Evolutionary conservation across 2,888 invertebrate species (phyloP).

Genomic region (Eilema caniola): DNA sequence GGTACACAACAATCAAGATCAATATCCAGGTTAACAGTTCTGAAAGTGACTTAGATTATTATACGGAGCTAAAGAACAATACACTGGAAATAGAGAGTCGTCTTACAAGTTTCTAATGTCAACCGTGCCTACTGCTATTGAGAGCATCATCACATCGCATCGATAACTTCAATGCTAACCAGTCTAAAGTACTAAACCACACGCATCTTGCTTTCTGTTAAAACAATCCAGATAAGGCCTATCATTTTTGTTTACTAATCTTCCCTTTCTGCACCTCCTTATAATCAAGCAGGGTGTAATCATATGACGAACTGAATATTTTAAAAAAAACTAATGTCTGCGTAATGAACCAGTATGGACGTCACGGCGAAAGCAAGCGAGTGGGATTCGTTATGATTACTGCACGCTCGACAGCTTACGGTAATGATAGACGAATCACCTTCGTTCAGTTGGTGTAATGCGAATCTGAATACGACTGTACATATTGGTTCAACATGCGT

Average conservation of each 20-base stretch:
- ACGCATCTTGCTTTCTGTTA: not conserved
- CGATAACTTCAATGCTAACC: not conserved
- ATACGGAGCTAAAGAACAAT: conserved; percentile 27
- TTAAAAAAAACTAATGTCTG: not conserved
- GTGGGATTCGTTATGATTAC: not conserved
- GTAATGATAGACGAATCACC: not conserved
- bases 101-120: conserved; percentile 20
- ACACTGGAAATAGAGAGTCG: not conserved
- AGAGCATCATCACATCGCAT: not conserved
- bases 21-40: conserved; percentile 51
- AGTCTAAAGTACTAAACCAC: no score
- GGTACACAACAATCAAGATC: conserved; percentile 52
- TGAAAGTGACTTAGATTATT: conserved; percentile 39
- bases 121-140: conserved; percentile 2
- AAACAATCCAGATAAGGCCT: no score
- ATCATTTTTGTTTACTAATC: no score
- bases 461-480: not conserved
- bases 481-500: not conserved
- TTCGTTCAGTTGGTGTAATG: not conserved
- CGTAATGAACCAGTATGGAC: not conserved
- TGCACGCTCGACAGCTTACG: not conserved
- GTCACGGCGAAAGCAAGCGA: not conserved
- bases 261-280: not conserved
- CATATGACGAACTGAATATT: no score
- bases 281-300: not conserved